Evolutionary conservation across 2,113 vertebrate species (phyloP), one percentile per base, ranked within the genome.

Genomic region (Herpailurus yagouaroundi): DNA sequence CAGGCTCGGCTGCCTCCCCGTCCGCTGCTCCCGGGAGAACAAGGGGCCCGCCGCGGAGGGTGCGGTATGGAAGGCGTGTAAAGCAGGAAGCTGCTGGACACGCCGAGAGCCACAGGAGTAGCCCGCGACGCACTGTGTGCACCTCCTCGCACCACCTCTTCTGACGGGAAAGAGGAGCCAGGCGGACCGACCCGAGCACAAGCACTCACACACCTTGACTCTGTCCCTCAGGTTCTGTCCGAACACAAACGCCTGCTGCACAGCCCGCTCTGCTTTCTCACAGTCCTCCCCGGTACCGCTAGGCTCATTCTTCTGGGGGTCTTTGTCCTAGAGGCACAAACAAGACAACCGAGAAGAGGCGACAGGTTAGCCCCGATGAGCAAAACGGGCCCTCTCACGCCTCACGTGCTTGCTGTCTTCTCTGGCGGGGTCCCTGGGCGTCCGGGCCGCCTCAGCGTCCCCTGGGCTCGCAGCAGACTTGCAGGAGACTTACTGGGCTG

Each of bases 201-300:
- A 7, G 5, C 73, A 66, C 66, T 66, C 57, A 2, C 0, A 0
- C 97, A 99, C 99, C 99, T 99, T 99, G 96, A 99, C 99, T 99
- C 99, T 99, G 95, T 99, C 99, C 98, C 99, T 99, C 97, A 99
- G 99, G 98, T 99, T 99, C 91, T 99, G 99, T 92, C 99, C 99
- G 97, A 99, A 99, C 36, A 99, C 99, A 93, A 99, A 99, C 0
- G 99, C 99, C 88, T 99, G 99, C 91, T 99, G 99, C 55, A 99
- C 95, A 68, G 97, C 98, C 27, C 98, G 95, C 21, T 99, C 99
- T 6, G 98, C 98, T 91, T 98, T 98, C 97, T 98, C 99, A 95
- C 95, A 98, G 80, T 76, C 99, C 9, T 99, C 99, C 93, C 97
- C 97, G 84, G 97, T 57, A 29, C 4, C 98, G 92, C 79, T 92